These are phyloP conservation scores for Parus major DNA, from an alignment of 2,113 vertebrate species.

Conservation along the genomic window DNA sequence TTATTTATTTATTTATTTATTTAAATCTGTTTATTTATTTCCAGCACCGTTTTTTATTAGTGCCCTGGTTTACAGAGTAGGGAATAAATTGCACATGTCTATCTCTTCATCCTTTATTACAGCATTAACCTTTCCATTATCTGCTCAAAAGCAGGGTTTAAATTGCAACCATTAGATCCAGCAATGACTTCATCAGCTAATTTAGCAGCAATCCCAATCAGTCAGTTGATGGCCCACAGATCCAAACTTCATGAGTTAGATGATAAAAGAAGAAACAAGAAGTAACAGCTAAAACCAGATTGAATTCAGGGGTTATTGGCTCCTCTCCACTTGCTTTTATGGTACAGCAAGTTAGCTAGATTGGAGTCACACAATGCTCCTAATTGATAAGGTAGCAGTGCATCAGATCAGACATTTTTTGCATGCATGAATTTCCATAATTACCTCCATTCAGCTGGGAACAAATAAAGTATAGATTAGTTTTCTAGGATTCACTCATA, in stretches of 20 bases:
- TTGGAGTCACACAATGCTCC: not conserved
- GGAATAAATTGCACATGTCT: not conserved
- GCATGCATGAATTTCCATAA: not conserved
- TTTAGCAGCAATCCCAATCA: not conserved
- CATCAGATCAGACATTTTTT: not conserved
- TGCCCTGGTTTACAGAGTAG: not conserved
- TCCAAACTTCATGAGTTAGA: not conserved
- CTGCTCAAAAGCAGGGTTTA: not conserved
- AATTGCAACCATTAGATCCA: not conserved
- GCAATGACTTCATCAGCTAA: not conserved
- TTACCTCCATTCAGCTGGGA: not conserved
- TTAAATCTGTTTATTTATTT: not conserved
- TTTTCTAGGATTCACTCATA: not conserved
- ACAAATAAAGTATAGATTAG: not conserved
- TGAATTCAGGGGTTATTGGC: not conserved
- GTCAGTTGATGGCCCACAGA: not conserved
- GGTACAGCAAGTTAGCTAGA: not conserved
- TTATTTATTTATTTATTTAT: not conserved
- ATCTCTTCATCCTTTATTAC: not conserved
- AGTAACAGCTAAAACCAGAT: not conserved
- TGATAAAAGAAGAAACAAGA: not conserved
- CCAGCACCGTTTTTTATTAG: not conserved
- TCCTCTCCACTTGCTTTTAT: not conserved
- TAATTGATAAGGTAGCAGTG: not conserved
- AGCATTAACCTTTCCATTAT: conserved; percentile 1